Evolutionary conservation across 2,888 invertebrate species (phyloP).

Genomic region (Dioctria linearis): DNA sequence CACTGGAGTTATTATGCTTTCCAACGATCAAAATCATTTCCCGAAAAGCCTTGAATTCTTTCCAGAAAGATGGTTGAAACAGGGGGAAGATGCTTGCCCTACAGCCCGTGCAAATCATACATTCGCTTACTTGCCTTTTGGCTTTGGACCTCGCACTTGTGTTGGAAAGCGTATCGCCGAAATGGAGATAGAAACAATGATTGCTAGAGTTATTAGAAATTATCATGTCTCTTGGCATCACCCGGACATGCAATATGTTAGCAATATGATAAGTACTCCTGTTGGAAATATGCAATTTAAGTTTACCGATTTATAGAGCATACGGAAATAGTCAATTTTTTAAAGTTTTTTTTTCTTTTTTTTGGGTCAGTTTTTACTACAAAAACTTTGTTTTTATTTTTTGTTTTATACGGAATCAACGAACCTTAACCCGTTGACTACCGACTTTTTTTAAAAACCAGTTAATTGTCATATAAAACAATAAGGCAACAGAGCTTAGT

Average conservation of each 20-base stretch:
- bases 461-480: too few species aligned
- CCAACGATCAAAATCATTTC: constrained; percentile 77
- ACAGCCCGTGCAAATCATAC: constrained; percentile 60
- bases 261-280: constrained; percentile 66
- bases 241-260: constrained; percentile 63
- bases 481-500: too few species aligned
- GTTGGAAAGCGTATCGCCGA: constrained; percentile 83
- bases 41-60: constrained; percentile 76
- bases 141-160: constrained; percentile 80
- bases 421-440: too few species aligned
- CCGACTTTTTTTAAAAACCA: too few species aligned
- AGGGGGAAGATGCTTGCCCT: constrained; percentile 56
- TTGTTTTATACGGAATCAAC: too few species aligned
- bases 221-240: constrained; percentile 66
- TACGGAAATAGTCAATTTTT: too few species aligned
- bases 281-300: constrained; percentile 68
- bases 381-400: too few species aligned
- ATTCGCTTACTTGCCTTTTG: constrained; percentile 75
- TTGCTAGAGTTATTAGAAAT: constrained; percentile 68
- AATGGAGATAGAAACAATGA: constrained; percentile 77
- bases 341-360: too few species aligned
- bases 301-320: constrained; percentile 62
- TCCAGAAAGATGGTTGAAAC: constrained; percentile 83
- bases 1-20: constrained; percentile 81
- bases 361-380: too few species aligned